These are phyloP conservation scores for Erythrolamprus reginae DNA, from an alignment of 2,113 vertebrate species.

Conservation along the genomic window DNA sequence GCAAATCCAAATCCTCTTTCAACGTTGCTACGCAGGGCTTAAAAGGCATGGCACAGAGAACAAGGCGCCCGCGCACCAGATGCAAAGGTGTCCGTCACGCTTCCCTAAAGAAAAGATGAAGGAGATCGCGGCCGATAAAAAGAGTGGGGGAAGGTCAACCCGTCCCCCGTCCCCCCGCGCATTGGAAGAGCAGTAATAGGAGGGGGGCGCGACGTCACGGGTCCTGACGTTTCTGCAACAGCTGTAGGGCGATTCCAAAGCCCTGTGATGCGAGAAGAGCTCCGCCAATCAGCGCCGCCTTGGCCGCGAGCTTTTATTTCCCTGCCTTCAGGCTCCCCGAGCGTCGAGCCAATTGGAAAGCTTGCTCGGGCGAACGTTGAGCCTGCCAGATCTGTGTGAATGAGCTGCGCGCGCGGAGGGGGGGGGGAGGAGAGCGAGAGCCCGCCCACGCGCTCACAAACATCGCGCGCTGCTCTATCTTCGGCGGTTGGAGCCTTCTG, in stretches of 20 bases:
- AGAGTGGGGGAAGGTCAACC: background rate
- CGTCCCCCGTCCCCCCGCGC: too few relatives aligned
- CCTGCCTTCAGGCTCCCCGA: background rate
- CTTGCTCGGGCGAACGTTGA: background rate
- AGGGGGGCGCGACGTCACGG: background rate
- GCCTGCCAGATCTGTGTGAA: background rate
- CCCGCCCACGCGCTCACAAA: background rate
- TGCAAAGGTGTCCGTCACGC: background rate
- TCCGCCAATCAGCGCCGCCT: slow-evolving; percentile 1
- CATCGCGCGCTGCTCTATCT: background rate
- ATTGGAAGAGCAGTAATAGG: background rate
- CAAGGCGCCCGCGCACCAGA: too few relatives aligned
- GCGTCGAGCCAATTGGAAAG: slow-evolving; percentile 9
- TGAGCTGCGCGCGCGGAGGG: background rate
- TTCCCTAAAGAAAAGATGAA: background rate
- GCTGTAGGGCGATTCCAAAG: slow-evolving; percentile 10
- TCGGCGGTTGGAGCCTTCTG: background rate
- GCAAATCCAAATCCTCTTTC: background rate
- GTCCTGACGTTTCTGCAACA: slow-evolving; percentile 1
- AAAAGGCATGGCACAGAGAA: background rate
- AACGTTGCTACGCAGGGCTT: background rate
- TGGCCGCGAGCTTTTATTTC: background rate
- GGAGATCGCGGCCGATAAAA: background rate
- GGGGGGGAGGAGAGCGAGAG: background rate
- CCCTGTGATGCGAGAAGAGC: background rate